Conservation (phyloP, 2,888 invertebrate genomes). For the Schizaphis graminum region DNA sequence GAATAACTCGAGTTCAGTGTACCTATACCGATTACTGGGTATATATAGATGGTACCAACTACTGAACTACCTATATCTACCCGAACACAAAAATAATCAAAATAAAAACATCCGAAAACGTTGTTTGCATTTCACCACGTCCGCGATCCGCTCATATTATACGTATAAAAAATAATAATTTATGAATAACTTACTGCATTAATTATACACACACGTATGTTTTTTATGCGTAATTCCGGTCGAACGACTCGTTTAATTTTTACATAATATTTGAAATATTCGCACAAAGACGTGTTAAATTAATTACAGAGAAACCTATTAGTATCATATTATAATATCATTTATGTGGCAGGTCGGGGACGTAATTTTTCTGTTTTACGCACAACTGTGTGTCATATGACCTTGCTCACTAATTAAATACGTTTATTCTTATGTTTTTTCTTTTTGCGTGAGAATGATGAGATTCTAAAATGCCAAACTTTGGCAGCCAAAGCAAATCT, state of each 20-base stretch:
- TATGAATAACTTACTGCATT: background rate
- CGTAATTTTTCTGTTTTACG: too few species aligned
- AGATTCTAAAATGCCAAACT: too few species aligned
- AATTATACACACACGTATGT: background rate
- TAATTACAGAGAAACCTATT: too few species aligned
- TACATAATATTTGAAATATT: background rate
- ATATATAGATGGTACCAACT: background rate
- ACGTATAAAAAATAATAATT: background rate
- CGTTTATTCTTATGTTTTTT: too few species aligned
- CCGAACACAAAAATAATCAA: background rate
- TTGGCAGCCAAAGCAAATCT: too few species aligned
- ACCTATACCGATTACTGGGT: background rate
- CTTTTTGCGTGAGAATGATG: too few species aligned
- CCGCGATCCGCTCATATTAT: background rate
- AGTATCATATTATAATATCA: too few species aligned
- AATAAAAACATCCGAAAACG: conserved; percentile 5
- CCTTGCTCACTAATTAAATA: too few species aligned
- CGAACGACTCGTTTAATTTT: background rate
- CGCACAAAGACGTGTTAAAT: background rate
- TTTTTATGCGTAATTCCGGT: background rate
- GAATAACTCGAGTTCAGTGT: background rate
- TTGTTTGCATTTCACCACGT: background rate
- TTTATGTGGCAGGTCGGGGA: too few species aligned
- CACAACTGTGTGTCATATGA: too few species aligned
- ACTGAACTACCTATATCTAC: background rate